Percentiles rank a stretch among this genome's conserved stretches.
Evolutionary conservation across 1,140 invertebrate species (phyloP).

Genomic region (Drosophila funebris): DNA sequence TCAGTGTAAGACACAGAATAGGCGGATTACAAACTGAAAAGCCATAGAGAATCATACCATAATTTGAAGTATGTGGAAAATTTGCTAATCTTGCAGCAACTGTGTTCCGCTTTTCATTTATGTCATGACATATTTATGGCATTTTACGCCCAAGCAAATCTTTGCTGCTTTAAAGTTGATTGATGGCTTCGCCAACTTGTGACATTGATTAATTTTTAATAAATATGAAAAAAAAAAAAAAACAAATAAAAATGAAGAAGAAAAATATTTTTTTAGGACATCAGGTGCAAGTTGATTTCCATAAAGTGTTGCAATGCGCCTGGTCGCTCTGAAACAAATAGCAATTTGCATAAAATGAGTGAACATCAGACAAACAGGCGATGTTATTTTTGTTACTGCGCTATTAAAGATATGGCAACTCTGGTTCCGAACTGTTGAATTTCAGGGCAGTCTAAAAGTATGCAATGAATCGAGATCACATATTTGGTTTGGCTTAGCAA

Average conservation of each 20-base stretch:
- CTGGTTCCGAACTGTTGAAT: not conserved
- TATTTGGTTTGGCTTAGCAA: too few relatives aligned
- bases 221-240: slow-evolving; percentile 54
- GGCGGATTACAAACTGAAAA: too few relatives aligned
- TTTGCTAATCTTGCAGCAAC: not conserved
- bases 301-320: slow-evolving; percentile 57
- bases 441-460: slow-evolving; percentile 2
- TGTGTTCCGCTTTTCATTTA: not conserved
- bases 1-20: not conserved
- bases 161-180: slow-evolving; percentile 59
- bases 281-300: slow-evolving; percentile 44
- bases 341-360: slow-evolving; percentile 41
- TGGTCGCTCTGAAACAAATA: slow-evolving; percentile 12
- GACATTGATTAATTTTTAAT: slow-evolving; percentile 80
- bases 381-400: not conserved
- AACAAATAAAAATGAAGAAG: not conserved
- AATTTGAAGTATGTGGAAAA: not conserved
- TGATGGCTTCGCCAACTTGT: slow-evolving; percentile 66
- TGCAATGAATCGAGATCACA: slow-evolving; percentile 4
- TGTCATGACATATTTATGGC: slow-evolving; percentile 6
- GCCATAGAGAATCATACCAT: not conserved
- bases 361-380: slow-evolving; percentile 17
- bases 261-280: slow-evolving; percentile 37
- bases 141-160: slow-evolving; percentile 44
- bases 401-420: not conserved